Conservation (phyloP, 2,888 invertebrate species). For the Andrena bicolor region DNA sequence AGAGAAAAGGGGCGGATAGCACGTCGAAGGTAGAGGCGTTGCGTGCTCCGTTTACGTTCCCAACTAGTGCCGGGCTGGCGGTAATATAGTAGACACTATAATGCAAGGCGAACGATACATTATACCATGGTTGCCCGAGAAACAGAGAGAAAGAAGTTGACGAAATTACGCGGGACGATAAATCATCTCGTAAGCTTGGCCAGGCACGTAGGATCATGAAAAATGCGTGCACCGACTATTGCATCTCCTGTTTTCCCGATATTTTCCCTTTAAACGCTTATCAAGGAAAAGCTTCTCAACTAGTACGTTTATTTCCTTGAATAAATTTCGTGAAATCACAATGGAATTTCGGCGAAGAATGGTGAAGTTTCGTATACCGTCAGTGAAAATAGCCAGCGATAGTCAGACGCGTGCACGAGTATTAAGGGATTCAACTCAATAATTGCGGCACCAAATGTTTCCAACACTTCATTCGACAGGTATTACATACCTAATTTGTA, state of each 20-base stretch:
- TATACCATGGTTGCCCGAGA: constrained; percentile 51
- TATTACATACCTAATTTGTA: neutral
- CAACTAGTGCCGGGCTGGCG: constrained; percentile 27
- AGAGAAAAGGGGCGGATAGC: constrained; percentile 5
- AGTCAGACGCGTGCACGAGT: neutral
- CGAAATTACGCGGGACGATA: constrained; percentile 60
- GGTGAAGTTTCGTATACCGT: too few species aligned
- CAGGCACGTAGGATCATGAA: constrained; percentile 57
- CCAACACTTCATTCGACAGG: neutral
- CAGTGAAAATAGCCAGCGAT: neutral
- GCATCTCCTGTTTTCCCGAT: neutral
- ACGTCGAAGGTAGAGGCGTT: constrained; percentile 21
- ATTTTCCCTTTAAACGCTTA: constrained; percentile 27
- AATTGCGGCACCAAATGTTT: neutral
- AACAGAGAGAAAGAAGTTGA: constrained; percentile 61
- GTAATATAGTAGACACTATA: constrained; percentile 63
- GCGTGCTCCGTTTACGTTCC: constrained; percentile 31
- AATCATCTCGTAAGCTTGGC: constrained; percentile 57
- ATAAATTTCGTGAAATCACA: neutral
- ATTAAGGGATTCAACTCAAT: neutral
- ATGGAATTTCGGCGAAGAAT: neutral
- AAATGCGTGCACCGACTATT: constrained; percentile 39
- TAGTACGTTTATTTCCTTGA: neutral
- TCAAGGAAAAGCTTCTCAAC: constrained; percentile 13
- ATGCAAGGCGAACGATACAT: constrained; percentile 64